Conservation (phyloP, 2,113 vertebrate genomes). For the Sinocyclocheilus rhinocerous region DNA sequence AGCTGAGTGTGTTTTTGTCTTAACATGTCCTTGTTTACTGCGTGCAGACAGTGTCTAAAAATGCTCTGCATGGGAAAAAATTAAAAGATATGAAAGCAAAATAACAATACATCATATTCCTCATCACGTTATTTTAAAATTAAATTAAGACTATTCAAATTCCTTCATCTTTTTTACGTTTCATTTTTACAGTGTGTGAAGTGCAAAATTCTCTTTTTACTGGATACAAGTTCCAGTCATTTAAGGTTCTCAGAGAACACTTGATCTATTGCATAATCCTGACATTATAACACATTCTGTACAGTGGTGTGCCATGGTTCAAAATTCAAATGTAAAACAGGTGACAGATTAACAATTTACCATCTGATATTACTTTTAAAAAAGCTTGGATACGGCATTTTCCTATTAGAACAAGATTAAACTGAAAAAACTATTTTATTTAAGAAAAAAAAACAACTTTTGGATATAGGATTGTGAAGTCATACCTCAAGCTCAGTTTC, state of each 20-base stretch:
- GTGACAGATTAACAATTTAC: slow-evolving; percentile 17
- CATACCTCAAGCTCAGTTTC: slow-evolving; percentile 95
- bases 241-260: neutral
- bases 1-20: slow-evolving; percentile 18
- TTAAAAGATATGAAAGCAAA: neutral
- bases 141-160: neutral
- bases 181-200: neutral
- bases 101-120: neutral
- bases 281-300: neutral
- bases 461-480: neutral
- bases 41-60: neutral
- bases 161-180: neutral
- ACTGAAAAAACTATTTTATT: neutral
- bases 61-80: neutral
- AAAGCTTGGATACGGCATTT: neutral
- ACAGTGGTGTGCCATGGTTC: neutral
- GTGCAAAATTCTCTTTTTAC: neutral
- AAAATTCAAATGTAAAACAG: neutral
- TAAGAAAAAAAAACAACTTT: neutral
- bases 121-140: neutral
- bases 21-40: slow-evolving; percentile 4
- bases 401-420: neutral
- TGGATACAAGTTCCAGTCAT: neutral
- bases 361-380: neutral
- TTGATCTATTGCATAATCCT: neutral